Evolutionary conservation across 2,113 vertebrate species (phyloP).

Genomic region (Marmota flaviventris): DNA sequence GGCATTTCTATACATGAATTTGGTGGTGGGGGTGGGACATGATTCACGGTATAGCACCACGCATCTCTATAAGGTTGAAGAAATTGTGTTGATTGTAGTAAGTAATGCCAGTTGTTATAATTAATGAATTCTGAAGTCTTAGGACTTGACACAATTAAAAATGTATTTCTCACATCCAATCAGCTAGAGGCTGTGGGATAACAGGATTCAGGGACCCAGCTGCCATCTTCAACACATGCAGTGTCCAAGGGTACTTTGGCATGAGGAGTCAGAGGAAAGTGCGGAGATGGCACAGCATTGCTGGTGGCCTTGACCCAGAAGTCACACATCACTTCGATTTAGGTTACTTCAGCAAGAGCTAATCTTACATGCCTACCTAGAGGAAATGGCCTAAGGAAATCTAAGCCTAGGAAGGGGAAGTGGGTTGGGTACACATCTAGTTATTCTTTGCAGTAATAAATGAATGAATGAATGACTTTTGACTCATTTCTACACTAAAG

Average conservation of each 20-base stretch:
- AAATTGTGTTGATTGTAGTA: neutral
- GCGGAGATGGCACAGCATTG: accelerated
- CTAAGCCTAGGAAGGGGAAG: neutral
- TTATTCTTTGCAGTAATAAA: neutral
- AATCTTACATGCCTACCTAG: neutral
- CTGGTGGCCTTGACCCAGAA: neutral
- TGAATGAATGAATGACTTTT: neutral
- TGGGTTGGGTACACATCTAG: neutral
- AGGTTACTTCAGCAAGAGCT: neutral
- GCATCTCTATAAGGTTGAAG: neutral
- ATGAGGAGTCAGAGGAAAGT: neutral
- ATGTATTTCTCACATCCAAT: neutral
- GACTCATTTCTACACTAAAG: neutral
- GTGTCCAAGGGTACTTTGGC: neutral
- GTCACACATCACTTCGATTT: neutral
- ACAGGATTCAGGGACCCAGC: neutral
- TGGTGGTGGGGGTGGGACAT: neutral
- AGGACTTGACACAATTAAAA: neutral
- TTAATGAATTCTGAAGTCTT: neutral
- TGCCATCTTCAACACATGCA: neutral
- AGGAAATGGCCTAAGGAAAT: neutral
- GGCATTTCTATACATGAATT: neutral
- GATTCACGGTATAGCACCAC: neutral
- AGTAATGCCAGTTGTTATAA: neutral
- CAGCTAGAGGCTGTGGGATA: neutral